Evolutionary conservation across 2,113 vertebrate genomes (phyloP), one percentile per base, ranked within the genome.

Genomic region (Ursus arctos): DNA sequence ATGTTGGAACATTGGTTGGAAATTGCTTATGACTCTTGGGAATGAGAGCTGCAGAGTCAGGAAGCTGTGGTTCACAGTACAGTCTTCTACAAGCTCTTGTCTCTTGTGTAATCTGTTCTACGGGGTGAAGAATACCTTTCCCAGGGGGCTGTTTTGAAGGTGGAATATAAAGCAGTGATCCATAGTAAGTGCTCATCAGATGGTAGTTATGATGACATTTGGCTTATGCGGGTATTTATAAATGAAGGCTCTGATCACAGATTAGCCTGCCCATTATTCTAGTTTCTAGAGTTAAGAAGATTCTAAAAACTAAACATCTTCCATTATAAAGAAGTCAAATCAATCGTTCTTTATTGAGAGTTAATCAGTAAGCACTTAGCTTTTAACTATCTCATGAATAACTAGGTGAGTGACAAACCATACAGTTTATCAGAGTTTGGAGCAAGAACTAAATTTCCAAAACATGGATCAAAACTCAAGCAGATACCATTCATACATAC

Each of bases 171-270:
- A 88, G 28, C 47, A 40, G 12, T 83, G 65, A 61, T 74, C 36
- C 21, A 13, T 10, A 10, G 11, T 47, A 69, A 86, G 15, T 82
- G 8, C 43, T 74, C 63, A 92, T 16, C 51, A 55, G 19, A 24
- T 92, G 31, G 74, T 57, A 24, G 21, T 92, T 67, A 79, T 40
- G 21, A 76, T 67, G 28, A 31, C 4, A 12, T 59, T 93, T 61
- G 76, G 33, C 89, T 87, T 89, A 59, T 91, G 43, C 43, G 63
- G 77, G 24, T 72, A 74, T 93, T 59, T 96, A 21, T 74, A 90
- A 69, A 47, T 96, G 40, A 85, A 94, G 40, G 14, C 28, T 88
- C 16, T 57, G 63, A 33, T 87, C 12, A 47, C 49, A 13, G 24
- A 31, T 49, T 59, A 77, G 51, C 19, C 96, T 69, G 6, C 36